These are phyloP conservation scores for Pedionomus torquatus DNA, from an alignment of 2,113 vertebrate genomes.

Conservation along the genomic window DNA sequence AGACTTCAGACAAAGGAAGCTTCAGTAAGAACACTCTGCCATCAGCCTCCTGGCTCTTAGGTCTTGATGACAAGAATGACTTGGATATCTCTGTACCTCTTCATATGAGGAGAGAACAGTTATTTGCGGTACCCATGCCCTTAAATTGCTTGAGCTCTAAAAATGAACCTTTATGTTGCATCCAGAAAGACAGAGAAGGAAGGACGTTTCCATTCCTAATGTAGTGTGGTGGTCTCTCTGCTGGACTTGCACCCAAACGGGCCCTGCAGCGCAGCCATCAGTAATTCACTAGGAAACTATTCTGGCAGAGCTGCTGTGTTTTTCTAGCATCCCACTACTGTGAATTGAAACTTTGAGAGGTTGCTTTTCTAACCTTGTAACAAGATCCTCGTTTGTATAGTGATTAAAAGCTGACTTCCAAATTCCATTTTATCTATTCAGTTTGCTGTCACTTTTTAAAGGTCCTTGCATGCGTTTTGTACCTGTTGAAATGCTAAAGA, in stretches of 20 bases:
- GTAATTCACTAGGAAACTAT: neutral
- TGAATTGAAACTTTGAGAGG: neutral
- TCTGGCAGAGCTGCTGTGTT: neutral
- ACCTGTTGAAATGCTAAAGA: neutral
- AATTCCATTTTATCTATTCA: neutral
- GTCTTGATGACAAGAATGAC: neutral
- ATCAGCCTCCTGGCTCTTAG: neutral
- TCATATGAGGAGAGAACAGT: neutral
- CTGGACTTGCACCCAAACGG: neutral
- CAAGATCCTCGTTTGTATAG: neutral
- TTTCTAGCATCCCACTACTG: neutral
- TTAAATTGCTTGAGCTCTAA: neutral
- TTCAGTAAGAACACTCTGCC: neutral
- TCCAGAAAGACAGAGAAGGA: neutral
- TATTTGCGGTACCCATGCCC: neutral
- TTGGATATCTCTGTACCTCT: neutral
- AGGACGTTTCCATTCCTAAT: neutral
- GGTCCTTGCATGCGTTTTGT: neutral
- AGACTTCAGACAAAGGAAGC: neutral
- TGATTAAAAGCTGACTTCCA: neutral
- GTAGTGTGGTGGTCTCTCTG: neutral
- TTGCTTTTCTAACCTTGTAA: neutral
- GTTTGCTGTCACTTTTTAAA: slow-evolving; percentile 2
- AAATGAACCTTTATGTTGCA: neutral
- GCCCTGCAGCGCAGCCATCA: neutral